Evolutionary conservation across 1,140 invertebrate genomes (phyloP), one percentile per base, ranked within the genome.

Genomic region (Papilio polytes): DNA sequence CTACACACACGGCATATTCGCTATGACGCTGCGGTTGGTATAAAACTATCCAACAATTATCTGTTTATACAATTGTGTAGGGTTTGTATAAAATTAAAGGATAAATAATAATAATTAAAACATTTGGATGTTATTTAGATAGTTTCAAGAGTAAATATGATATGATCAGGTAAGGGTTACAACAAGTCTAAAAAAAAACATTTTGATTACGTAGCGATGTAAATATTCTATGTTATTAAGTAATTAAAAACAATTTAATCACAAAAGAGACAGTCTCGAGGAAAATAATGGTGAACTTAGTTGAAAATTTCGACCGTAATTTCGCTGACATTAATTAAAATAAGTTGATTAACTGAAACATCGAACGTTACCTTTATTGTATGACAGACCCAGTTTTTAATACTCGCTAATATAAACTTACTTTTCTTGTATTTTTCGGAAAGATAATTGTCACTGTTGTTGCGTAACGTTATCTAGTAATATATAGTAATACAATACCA

Each of bases 1-100:
- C 81, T 89, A 76, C 85, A 90, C 80, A 85, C 44, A 26, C 36
- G 76, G n/a, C 53, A 56, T 8, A 48, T n/a, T 22, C 6, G 44
- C 12, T 46, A 18, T 41, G 26, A 63, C 1, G 0, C 26, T 70
- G 12, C 20, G 20, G 20, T 63, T 70, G 20, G 26, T 70, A 18
- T 26, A 31, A 70, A 70, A 70, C 26, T 70, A 70, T 26, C 2
- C 1, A 26, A 13, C 0, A 31, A 70, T 31, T 31, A 70, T 7
- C 10, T 15, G 22, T 70, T 36, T 7, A 36, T 63, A 26, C 13
- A 36, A 26, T 15, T 70, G 13, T 31, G 26, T 70, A 70, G 63
- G 63, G 63, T 18, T 31, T 31, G 63, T 15, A 70, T 70, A 36
- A 13, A 31, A 36, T 15, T 3, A 31, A 15, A 12, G 12, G 26